These are phyloP conservation scores for Aphelenchoides besseyi DNA, from an alignment of 1,140 invertebrate genomes.

Conservation along the genomic window DNA sequence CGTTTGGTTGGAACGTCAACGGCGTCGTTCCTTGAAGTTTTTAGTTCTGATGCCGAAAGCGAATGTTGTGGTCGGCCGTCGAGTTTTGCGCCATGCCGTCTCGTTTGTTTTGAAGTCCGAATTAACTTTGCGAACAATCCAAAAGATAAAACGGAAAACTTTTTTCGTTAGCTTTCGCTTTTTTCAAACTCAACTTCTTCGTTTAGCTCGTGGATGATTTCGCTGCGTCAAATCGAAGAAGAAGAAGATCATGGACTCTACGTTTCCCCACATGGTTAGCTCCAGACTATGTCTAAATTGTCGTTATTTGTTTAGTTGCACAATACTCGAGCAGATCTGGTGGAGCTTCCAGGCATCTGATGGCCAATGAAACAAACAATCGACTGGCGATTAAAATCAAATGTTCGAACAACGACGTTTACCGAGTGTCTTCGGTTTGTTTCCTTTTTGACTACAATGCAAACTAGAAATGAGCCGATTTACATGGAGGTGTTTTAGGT, in stretches of 20 bases:
- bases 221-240: constrained; percentile 19
- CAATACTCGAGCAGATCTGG: constrained; percentile 20
- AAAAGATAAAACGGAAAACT: background rate
- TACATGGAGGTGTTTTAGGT: too few species aligned
- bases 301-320: too few species aligned
- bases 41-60: background rate
- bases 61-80: background rate
- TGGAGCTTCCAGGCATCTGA: constrained; percentile 30
- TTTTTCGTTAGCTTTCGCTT: background rate
- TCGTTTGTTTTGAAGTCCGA: background rate
- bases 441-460: too few species aligned
- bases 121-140: background rate
- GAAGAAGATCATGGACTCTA: constrained; percentile 27
- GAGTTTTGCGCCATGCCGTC: background rate
- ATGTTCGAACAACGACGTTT: constrained; percentile 28
- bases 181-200: background rate
- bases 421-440: constrained; percentile 29
- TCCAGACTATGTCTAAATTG: too few species aligned
- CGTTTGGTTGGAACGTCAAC: too few species aligned
- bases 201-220: constrained; percentile 1
- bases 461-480: too few species aligned
- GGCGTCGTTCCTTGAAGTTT: too few species aligned
- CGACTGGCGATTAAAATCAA: constrained; percentile 30
- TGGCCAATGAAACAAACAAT: constrained; percentile 27
- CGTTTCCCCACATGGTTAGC: constrained; percentile 20